phyloP scores from a whole-genome alignment of 1,140 invertebrate species.

The Tetraneura akinire region DNA sequence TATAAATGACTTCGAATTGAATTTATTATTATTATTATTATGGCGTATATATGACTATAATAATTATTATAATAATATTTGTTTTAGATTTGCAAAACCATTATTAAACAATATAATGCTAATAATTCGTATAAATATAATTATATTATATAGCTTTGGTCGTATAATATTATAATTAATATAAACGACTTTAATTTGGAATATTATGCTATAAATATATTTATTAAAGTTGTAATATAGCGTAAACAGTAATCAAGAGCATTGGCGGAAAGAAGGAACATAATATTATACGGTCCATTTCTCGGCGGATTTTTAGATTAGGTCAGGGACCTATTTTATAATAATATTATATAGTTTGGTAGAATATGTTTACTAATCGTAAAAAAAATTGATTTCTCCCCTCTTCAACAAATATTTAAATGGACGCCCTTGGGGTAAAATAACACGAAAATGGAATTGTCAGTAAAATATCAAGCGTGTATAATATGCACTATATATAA shows the following conservation, averaged over 20 bases:
- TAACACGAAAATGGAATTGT: conserved; percentile 15
- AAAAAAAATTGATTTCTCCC: neutral
- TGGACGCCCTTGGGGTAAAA: conserved; percentile 2
- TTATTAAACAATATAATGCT: too few relatives aligned
- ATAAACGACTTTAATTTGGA: too few relatives aligned
- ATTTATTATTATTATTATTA: too few relatives aligned
- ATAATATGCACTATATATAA: too few relatives aligned
- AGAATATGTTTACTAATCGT: conserved; percentile 12
- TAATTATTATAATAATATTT: too few relatives aligned
- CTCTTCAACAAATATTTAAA: neutral
- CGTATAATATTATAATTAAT: too few relatives aligned
- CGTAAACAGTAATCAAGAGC: neutral
- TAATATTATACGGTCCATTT: neutral
- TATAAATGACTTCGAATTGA: too few relatives aligned
- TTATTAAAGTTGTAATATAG: neutral
- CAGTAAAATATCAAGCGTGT: neutral
- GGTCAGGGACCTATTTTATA: neutral
- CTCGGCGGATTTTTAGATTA: neutral
- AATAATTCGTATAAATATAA: too few relatives aligned
- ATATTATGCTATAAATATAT: too few relatives aligned
- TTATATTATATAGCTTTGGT: too few relatives aligned
- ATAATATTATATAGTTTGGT: neutral
- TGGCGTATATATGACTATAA: too few relatives aligned
- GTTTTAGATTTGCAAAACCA: too few relatives aligned
- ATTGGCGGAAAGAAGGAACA: neutral